These are phyloP conservation scores for Polylopha cassiicola DNA, from an alignment of 2,888 invertebrate species.

Conservation along the genomic window DNA sequence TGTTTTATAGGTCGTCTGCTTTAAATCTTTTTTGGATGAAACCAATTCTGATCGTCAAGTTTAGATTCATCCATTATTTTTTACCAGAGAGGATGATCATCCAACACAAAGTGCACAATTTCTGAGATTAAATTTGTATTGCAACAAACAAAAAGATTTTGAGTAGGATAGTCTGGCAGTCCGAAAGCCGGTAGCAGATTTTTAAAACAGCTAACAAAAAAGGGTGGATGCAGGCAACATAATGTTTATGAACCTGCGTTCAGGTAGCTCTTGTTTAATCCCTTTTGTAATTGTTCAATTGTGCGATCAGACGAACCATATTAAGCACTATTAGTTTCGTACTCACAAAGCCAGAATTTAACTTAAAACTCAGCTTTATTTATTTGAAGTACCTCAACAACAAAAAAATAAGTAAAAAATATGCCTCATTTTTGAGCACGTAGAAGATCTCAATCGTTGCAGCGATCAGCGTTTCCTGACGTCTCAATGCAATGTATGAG, in stretches of 20 bases:
- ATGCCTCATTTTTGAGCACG: not conserved
- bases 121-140: too few relatives aligned
- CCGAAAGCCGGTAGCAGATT: constrained; percentile 8
- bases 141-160: too few relatives aligned
- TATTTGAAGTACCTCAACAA: too few relatives aligned
- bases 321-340: constrained; percentile 35
- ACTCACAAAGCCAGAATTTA: constrained; percentile 1
- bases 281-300: constrained; percentile 41
- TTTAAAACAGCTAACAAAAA: constrained; percentile 38
- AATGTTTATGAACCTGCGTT: constrained; percentile 34
- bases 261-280: constrained; percentile 47
- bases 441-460: constrained; percentile 7
- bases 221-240: too few relatives aligned
- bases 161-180: too few relatives aligned
- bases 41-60: too few relatives aligned
- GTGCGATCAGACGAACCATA: constrained; percentile 45
- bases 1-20: too few relatives aligned
- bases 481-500: constrained; percentile 27
- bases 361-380: too few relatives aligned
- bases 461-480: constrained; percentile 16
- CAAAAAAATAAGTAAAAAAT: constrained; percentile 4
- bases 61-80: too few relatives aligned
- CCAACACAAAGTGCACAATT: too few relatives aligned
- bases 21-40: too few relatives aligned
- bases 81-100: too few relatives aligned